Evolutionary conservation across 2,888 invertebrate genomes (phyloP).

Genomic region (Melanophora roralis): DNA sequence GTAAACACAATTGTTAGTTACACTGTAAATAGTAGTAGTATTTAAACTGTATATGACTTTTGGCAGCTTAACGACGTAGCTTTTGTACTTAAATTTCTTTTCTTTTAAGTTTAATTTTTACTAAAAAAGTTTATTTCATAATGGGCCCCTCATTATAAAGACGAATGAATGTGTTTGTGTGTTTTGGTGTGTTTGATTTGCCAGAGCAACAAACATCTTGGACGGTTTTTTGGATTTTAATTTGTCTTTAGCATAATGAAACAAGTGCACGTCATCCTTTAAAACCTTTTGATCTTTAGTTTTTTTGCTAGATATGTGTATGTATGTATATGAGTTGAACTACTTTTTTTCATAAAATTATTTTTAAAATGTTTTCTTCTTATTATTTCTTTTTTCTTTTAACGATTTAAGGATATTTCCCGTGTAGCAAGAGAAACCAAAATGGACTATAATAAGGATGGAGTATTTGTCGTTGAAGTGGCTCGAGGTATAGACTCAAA

Average conservation of each 20-base stretch:
- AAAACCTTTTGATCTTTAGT: slow-evolving; percentile 40
- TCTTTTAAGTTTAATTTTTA: not conserved
- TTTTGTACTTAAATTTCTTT: not conserved
- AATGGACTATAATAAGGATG: slow-evolving; percentile 86
- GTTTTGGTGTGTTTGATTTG: not conserved
- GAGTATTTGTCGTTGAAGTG: slow-evolving; percentile 86
- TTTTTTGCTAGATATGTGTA: not conserved
- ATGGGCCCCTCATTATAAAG: not conserved
- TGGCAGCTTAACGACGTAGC: not conserved
- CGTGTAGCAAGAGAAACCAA: slow-evolving; percentile 85
- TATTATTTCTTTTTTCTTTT: no score
- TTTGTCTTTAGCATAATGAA: not conserved
- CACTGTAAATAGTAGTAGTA: slow-evolving; percentile 41
- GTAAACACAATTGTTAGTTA: not conserved
- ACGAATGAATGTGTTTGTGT: slow-evolving; percentile 1
- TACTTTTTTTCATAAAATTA: no score
- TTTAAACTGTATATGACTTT: no score
- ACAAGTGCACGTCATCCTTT: slow-evolving; percentile 40
- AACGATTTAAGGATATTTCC: slow-evolving; percentile 80
- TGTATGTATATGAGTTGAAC: no score
- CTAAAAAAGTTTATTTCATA: not conserved
- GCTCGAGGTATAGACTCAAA: slow-evolving; percentile 78
- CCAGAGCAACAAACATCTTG: slow-evolving; percentile 1
- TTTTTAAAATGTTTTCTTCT: no score
- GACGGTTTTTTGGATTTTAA: slow-evolving; percentile 36